Evolutionary conservation across 2,888 invertebrate species (phyloP), one percentile per base, ranked within the genome.

Genomic region (Lymantria monacha): DNA sequence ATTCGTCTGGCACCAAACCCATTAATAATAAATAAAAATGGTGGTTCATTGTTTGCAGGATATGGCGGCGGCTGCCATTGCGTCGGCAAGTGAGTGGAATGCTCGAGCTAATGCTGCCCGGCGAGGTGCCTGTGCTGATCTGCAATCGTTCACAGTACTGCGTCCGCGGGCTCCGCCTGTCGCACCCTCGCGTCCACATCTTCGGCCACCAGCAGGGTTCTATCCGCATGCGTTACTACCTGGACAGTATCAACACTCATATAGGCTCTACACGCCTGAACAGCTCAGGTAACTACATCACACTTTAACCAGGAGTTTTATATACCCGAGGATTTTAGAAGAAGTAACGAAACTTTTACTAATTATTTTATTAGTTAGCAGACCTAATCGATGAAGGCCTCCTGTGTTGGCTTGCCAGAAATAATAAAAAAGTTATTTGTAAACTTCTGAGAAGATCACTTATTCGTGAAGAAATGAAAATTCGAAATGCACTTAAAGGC

Each of bases 221-320:
- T 99, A 98, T 92, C 99, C 99, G 14, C 95, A 98, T 56, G 95
- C 99, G 42, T 91, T 99, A 59, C 95, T 99, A 69, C 98, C 98
- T 37, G 99, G 99, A n/a, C 99, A 99, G 90, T 99, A 95, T 89
- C 96, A 96, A 66, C 97, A 98, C 83, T 93, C 94, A 77, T 98
- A 96, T 85, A 94, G 95, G 72, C 70, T 83, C 52, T 98, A 97
- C 81, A 94, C 96, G 1, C 92, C 97, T 7, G 93, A 95, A 11
- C 97, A 99, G 84, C 91, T 99, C 15, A 66, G 86, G 86, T 85
- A n/a, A n/a, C n/a, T n/a, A 47, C 33, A 1, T 41, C 2, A 40
- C 22, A 22, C 22, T 22, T 22, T 22, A 22, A 22, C 5, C 2
- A 22, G 36, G 11, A 36, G 11, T 10, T 36, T 11, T 36, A 36